phyloP scores from a whole-genome alignment of 2,888 invertebrate genomes.

The Apotomis turbidana region DNA sequence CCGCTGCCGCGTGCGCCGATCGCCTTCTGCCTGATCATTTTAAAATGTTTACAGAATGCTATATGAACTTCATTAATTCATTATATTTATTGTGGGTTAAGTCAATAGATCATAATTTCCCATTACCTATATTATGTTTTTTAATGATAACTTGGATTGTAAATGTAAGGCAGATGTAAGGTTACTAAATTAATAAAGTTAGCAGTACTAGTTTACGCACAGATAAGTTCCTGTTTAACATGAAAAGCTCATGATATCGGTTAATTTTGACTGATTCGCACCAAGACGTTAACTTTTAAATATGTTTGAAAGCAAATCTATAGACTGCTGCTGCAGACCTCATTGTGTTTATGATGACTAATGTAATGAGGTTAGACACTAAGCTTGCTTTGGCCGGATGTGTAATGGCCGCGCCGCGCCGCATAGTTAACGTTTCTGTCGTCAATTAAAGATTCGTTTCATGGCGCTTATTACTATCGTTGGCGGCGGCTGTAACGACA shows the following conservation, averaged over 20 bases:
- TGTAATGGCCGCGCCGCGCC: constrained; percentile 33
- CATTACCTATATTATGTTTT: not conserved
- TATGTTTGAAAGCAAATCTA: not conserved
- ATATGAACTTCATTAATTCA: too few species aligned
- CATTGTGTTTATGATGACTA: constrained; percentile 8
- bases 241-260: too few species aligned
- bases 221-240: too few species aligned
- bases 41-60: not conserved
- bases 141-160: too few species aligned
- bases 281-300: not conserved
- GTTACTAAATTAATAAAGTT: too few species aligned
- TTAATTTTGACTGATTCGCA: too few species aligned
- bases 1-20: not conserved
- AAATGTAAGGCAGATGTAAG: too few species aligned
- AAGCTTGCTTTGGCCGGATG: constrained; percentile 37
- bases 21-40: not conserved
- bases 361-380: constrained; percentile 12
- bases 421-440: constrained; percentile 46
- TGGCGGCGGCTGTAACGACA: constrained; percentile 14
- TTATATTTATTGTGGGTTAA: too few species aligned
- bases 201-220: too few species aligned
- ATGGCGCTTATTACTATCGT: constrained; percentile 50
- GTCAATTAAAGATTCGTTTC: constrained; percentile 55
- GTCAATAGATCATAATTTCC: too few species aligned
- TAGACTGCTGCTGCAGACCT: not conserved